Evolutionary conservation across 1,140 invertebrate species (phyloP).

Genomic region (Adoxophyes honmai): DNA sequence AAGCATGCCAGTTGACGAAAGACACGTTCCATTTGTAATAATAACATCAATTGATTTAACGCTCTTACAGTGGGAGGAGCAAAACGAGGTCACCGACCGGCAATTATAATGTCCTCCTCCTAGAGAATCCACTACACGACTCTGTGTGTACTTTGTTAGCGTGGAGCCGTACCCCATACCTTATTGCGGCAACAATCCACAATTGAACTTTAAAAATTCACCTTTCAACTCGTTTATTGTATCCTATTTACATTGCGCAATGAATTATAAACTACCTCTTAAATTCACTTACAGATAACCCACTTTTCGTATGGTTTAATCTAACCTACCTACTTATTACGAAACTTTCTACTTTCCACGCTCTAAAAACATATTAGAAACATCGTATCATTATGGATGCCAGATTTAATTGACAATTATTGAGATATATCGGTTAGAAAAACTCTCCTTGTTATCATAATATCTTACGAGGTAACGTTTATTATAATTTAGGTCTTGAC

Average conservation of each 20-base stretch:
- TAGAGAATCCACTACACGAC: conserved; percentile 45
- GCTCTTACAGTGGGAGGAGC: conserved; percentile 71
- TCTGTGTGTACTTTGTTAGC: neutral
- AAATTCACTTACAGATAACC: conserved; percentile 25
- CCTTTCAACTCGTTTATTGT: neutral
- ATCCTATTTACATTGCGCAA: neutral
- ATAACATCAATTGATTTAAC: conserved; percentile 76
- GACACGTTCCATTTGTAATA: conserved; percentile 71
- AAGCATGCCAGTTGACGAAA: conserved; percentile 34
- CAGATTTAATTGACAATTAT: conserved; percentile 49
- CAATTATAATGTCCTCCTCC: conserved; percentile 63
- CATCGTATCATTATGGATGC: conserved; percentile 61
- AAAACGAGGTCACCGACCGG: conserved; percentile 69
- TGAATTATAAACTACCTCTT: neutral
- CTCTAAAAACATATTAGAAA: conserved; percentile 73
- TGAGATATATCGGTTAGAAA: conserved; percentile 40
- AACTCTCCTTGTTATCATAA: conserved; percentile 22
- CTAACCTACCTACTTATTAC: conserved; percentile 63
- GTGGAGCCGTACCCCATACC: conserved; percentile 25
- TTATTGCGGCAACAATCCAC: conserved; percentile 12
- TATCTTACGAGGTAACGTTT: conserved; percentile 28
- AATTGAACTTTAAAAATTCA: conserved; percentile 15
- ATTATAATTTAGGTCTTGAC: conserved; percentile 14
- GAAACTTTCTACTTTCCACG: conserved; percentile 75
- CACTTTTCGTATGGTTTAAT: conserved; percentile 52